phyloP scores from a whole-genome alignment of 2,113 vertebrate species.

The Pterocles burchelli region DNA sequence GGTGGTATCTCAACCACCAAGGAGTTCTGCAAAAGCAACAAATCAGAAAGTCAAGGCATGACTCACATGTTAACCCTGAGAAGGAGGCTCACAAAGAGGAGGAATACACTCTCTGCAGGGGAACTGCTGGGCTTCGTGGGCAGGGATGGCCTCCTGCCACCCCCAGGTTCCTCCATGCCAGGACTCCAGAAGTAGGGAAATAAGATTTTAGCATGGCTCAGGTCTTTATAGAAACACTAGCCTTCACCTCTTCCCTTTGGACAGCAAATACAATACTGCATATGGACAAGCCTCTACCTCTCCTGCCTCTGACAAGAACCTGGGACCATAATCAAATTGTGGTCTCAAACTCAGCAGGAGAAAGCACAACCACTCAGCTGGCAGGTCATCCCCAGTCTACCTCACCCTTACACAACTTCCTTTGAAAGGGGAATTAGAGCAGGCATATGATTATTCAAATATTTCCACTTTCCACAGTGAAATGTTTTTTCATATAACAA shows the following conservation, averaged over 20 bases:
- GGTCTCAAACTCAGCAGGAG: not conserved
- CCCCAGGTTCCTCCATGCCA: not conserved
- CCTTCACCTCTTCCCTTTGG: not conserved
- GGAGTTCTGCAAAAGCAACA: constrained; percentile 75
- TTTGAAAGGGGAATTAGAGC: not conserved
- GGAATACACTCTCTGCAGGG: not conserved
- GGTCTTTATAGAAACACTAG: not conserved
- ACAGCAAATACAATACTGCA: not conserved
- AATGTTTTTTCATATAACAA: not conserved
- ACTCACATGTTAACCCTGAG: not conserved
- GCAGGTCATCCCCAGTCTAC: not conserved
- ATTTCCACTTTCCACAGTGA: not conserved
- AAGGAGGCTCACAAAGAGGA: not conserved
- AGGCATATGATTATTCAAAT: not conserved
- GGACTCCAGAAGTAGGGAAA: not conserved
- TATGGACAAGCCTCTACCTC: not conserved
- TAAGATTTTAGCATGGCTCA: not conserved
- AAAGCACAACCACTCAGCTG: not conserved
- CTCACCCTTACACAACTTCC: not conserved
- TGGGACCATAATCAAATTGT: not conserved
- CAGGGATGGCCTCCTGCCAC: not conserved
- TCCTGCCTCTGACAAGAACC: not conserved
- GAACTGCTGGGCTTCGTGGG: not conserved
- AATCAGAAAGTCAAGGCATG: not conserved
- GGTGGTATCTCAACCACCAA: constrained; percentile 93